Base-by-base conservation (phyloP, 1,140 invertebrate species). In the Drosophila nebulosa region DNA sequence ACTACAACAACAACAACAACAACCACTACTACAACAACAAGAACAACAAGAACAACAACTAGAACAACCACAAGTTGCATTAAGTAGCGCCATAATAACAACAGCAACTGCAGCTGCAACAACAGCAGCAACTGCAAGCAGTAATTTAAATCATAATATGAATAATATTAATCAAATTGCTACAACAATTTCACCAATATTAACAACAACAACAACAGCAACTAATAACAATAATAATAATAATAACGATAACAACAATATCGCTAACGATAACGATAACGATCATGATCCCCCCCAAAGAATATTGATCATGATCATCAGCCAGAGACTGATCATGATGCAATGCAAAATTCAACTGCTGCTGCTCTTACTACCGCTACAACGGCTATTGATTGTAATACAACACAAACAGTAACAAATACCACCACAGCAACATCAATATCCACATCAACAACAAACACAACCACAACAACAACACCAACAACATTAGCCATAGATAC, bases 311-410 rank as follows among this genome's bases (percentile, higher is more conserved):
- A 51, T 21, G 42, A 66, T 59, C 24, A 52, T 30, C n/a, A n/a
- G n/a, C n/a, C n/a, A n/a, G 65, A 64, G 12, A 51, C 58, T 27
- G 24, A 22, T 32, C 59, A 36, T 52, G 36, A n/a, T 42, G 53
- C 64, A 32, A 32, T 32, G 12, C 35, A 36, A 32, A 51, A 30
- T 30, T 24, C 32, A n/a, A 52, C 62, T 53, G 27, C 53, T 58
- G 53, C 63, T 68, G 63, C 5, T 24, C 56, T 21, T 24, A 62
- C 64, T 52, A 36, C 72, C 32, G 67, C 57, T 77, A 58, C n/a
- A n/a, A n/a, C 58, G 36, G 26, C 83, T 55, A 79, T 70, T 53
- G 72, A 89, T 89, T 89, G 83, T 83, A 88, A 79, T 79, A 74
- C 78, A 83, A 83, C 84, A 83, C 79, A 72, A 76, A 88, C 84